Conservation (phyloP, 2,797 vertebrate species). For the Gorsachius magnificus region DNA sequence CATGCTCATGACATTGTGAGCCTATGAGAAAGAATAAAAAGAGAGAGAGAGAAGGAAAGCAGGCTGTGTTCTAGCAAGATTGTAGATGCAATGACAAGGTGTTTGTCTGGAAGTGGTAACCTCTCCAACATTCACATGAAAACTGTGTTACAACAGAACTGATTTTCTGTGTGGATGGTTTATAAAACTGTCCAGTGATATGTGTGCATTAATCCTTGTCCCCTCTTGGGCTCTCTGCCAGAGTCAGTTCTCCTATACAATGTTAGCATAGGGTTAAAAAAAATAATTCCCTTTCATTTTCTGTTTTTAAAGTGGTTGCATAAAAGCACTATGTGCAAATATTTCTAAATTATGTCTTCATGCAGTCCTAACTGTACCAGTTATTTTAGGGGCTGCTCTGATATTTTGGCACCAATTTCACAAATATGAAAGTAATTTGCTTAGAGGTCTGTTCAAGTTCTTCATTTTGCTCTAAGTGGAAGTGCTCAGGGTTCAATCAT, state of each 20-base stretch:
- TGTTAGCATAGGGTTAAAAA: background rate
- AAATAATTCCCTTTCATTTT: background rate
- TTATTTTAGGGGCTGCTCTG: background rate
- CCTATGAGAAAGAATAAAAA: background rate
- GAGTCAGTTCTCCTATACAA: background rate
- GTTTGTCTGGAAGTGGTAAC: background rate
- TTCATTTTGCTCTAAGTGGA: background rate
- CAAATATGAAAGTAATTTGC: background rate
- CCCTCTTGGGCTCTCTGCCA: background rate
- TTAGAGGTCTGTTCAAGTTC: background rate
- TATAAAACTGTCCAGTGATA: background rate
- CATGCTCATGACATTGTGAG: background rate
- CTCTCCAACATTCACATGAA: background rate
- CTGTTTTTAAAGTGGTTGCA: background rate
- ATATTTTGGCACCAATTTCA: background rate
- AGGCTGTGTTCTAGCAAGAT: background rate
- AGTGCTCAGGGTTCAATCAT: background rate
- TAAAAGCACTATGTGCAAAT: background rate
- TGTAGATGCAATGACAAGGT: background rate
- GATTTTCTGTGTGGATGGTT: background rate
- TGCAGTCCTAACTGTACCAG: background rate
- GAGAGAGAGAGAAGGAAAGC: background rate
- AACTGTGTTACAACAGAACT: background rate
- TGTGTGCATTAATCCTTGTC: background rate
- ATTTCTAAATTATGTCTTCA: background rate